These are phyloP conservation scores for Ormyrus nitidulus DNA, from an alignment of 2,888 invertebrate genomes.

Conservation along the genomic window DNA sequence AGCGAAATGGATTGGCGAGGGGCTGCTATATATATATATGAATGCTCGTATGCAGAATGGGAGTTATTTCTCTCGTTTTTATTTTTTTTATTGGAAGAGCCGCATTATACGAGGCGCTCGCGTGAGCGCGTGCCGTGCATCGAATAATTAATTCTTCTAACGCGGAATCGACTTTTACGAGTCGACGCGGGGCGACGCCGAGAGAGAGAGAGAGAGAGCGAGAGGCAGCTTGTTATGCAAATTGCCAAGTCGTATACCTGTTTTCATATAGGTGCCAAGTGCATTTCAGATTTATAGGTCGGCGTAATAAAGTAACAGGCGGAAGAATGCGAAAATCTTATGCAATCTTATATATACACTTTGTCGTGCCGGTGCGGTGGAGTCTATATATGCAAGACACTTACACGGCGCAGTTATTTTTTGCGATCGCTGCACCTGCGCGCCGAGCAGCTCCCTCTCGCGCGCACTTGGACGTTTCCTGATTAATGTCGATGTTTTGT, in stretches of 20 bases:
- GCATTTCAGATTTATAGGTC: constrained; percentile 57
- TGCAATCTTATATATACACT: constrained; percentile 37
- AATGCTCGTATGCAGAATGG: too few species aligned
- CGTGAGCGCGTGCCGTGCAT: constrained; percentile 12
- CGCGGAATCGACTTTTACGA: constrained; percentile 52
- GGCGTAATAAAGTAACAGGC: constrained; percentile 54
- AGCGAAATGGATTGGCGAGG: too few species aligned
- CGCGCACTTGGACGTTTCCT: constrained; percentile 31
- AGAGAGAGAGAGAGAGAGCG: not conserved
- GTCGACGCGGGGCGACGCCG: constrained; percentile 11
- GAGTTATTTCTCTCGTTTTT: too few species aligned
- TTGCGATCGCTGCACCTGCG: constrained; percentile 28
- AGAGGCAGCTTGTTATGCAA: constrained; percentile 56
- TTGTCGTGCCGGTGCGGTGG: not conserved
- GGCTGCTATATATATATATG: too few species aligned
- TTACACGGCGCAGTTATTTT: constrained; percentile 5
- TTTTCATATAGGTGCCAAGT: constrained; percentile 57
- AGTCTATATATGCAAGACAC: not conserved
- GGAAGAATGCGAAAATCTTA: constrained; percentile 55
- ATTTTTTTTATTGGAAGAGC: not conserved
- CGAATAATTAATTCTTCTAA: constrained; percentile 52
- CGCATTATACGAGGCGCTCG: constrained; percentile 10
- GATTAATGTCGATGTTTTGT: constrained; percentile 50
- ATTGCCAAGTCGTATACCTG: constrained; percentile 54
- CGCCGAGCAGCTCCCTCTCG: too few species aligned